These are phyloP conservation scores for Hylaeus volcanicus DNA, from an alignment of 1,140 invertebrate species.

Conservation along the genomic window DNA sequence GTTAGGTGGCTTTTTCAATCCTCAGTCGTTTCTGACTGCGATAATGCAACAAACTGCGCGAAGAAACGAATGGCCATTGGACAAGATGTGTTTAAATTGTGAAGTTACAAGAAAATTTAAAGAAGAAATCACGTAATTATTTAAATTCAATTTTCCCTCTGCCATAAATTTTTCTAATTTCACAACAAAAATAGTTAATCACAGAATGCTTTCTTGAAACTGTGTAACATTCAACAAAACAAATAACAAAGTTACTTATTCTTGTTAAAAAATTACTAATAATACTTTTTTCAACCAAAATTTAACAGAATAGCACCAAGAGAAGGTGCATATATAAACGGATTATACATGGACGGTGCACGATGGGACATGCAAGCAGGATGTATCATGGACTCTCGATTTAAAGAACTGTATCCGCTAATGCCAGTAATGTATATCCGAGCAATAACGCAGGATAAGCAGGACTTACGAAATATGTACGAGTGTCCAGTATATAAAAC, in stretches of 20 bases:
- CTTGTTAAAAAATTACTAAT: not conserved
- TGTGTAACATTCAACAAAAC: no score
- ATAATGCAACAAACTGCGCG: slow-evolving; percentile 98
- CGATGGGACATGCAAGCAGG: slow-evolving; percentile 91
- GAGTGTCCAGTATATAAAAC: slow-evolving; percentile 97
- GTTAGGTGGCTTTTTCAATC: slow-evolving; percentile 97
- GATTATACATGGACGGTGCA: slow-evolving; percentile 96
- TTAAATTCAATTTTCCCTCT: not conserved
- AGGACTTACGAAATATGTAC: slow-evolving; percentile 92
- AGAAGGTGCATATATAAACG: slow-evolving; percentile 95
- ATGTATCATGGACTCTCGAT: slow-evolving; percentile 89
- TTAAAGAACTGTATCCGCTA: slow-evolving; percentile 93
- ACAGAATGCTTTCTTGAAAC: no score
- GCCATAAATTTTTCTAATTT: no score
- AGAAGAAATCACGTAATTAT: slow-evolving; percentile 86
- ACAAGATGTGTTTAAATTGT: slow-evolving; percentile 96
- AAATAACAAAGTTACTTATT: not conserved
- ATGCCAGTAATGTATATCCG: slow-evolving; percentile 97
- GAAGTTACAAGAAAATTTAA: slow-evolving; percentile 96
- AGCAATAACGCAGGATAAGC: slow-evolving; percentile 92
- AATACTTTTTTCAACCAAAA: not conserved
- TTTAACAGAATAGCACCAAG: slow-evolving; percentile 86
- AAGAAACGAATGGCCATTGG: slow-evolving; percentile 97
- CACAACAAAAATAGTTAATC: no score
- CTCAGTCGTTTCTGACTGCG: slow-evolving; percentile 97